Conservation (phyloP, 2,113 vertebrate species). For the Anhinga anhinga region DNA sequence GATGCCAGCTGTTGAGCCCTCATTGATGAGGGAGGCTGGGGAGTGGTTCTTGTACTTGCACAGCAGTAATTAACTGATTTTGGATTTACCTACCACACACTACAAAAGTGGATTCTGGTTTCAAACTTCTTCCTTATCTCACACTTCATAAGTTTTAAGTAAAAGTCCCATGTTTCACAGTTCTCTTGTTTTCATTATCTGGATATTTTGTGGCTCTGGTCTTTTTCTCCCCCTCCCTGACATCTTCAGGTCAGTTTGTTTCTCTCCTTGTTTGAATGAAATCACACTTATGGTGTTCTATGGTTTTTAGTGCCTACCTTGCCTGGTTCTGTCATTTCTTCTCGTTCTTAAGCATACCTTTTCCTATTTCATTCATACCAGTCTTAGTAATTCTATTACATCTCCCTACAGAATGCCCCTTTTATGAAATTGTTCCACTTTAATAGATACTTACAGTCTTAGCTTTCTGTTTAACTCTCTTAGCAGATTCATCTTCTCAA, state of each 20-base stretch:
- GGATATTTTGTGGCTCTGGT: background rate
- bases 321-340: background rate
- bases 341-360: background rate
- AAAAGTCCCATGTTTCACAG: background rate
- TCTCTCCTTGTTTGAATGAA: background rate
- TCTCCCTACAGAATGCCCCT: background rate
- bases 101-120: background rate
- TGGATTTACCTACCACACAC: background rate
- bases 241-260: background rate
- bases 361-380: background rate
- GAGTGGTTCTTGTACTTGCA: background rate
- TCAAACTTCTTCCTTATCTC: background rate
- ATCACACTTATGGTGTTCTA: accelerated
- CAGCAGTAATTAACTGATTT: background rate
- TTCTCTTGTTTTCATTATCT: background rate
- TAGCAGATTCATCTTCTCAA: background rate
- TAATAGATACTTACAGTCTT: background rate
- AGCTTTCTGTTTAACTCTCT: background rate
- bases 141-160: background rate
- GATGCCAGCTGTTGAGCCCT: background rate
- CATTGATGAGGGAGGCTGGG: background rate
- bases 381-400: background rate
- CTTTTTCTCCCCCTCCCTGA: background rate
- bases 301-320: background rate
- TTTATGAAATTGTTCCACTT: background rate